A percentile compares a stretch with the other conserved stretches of the same genome.
phyloP scores from a whole-genome alignment of 2,888 invertebrate species.

The Parascotia fuliginaria region DNA sequence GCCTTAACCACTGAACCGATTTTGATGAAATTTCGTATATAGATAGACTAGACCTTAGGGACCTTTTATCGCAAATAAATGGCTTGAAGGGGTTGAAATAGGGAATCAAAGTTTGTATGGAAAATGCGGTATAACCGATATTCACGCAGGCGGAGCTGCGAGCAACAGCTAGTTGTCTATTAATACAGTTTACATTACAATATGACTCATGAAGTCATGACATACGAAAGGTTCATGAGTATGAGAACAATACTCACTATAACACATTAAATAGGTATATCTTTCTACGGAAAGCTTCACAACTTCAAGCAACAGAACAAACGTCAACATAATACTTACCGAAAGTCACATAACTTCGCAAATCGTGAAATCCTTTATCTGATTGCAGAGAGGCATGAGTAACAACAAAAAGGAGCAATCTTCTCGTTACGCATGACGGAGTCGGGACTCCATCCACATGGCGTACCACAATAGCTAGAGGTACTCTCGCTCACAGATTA shows the following conservation, averaged over 20 bases:
- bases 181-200: neutral
- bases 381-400: constrained; percentile 52
- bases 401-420: constrained; percentile 57
- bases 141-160: too few relatives aligned
- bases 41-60: too few relatives aligned
- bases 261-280: constrained; percentile 5
- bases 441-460: constrained; percentile 32
- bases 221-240: too few relatives aligned
- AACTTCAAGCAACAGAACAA: constrained; percentile 32
- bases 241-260: neutral
- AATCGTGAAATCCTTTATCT: constrained; percentile 51
- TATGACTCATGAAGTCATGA: too few relatives aligned
- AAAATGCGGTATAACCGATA: too few relatives aligned
- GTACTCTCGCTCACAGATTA: constrained; percentile 43
- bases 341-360: constrained; percentile 32
- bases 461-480: constrained; percentile 39
- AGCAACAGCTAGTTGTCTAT: neutral
- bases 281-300: constrained; percentile 8
- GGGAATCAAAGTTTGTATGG: too few relatives aligned
- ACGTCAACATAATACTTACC: constrained; percentile 19
- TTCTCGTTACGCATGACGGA: constrained; percentile 53
- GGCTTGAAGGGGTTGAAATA: too few relatives aligned
- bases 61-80: too few relatives aligned
- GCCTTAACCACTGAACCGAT: too few relatives aligned
- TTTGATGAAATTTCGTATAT: too few relatives aligned